phyloP scores from a whole-genome alignment of 2,113 vertebrate species.

The Aleadryas rufinucha region DNA sequence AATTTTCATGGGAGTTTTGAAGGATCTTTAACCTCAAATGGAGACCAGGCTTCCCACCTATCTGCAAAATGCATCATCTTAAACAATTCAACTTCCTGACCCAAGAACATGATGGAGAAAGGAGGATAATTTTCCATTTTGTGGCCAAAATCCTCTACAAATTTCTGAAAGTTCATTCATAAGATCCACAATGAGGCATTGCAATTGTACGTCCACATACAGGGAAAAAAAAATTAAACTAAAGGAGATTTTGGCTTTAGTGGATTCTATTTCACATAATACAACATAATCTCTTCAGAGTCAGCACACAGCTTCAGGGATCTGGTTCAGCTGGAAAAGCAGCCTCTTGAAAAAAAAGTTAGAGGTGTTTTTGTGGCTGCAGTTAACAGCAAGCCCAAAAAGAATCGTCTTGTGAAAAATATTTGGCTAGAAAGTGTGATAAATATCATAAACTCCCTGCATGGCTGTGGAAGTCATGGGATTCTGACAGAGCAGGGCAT shows the following conservation, averaged over 20 bases:
- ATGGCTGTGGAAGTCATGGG: not conserved
- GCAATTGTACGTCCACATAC: not conserved
- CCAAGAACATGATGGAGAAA: accelerated
- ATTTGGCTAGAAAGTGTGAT: not conserved
- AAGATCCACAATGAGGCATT: not conserved
- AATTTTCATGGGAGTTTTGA: not conserved
- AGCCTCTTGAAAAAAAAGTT: not conserved
- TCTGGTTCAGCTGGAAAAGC: not conserved
- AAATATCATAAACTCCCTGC: not conserved
- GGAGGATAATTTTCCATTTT: not conserved
- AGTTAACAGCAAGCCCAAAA: not conserved
- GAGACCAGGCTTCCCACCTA: not conserved
- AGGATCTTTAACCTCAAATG: not conserved
- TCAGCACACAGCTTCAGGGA: not conserved
- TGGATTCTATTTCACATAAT: not conserved
- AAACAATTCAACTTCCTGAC: not conserved
- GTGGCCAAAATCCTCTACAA: not conserved
- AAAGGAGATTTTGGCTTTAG: not conserved
- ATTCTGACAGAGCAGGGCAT: not conserved
- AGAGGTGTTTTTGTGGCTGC: not conserved
- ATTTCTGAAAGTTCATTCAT: not conserved
- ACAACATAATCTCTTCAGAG: not conserved
- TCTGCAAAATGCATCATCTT: not conserved
- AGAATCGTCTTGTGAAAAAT: not conserved
- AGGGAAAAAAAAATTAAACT: not conserved